Base-by-base conservation (phyloP, 2,113 vertebrate species). In the Cisticola juncidis region DNA sequence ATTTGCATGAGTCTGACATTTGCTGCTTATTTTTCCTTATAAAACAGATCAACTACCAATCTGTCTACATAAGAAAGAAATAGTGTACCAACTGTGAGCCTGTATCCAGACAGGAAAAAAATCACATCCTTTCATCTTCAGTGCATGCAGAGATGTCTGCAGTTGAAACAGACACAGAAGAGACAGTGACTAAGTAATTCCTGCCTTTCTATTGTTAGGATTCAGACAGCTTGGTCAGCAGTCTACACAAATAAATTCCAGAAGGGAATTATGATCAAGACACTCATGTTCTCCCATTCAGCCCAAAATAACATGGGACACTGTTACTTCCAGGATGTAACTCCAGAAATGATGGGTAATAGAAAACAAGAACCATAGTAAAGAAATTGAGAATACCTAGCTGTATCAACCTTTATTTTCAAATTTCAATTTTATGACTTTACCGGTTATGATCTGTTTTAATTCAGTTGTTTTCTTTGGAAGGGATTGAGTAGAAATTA, bases 161-260 rank as follows among this genome's bases (percentile, higher is more conserved):
- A 81, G 53, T 66, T 91, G 73, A 93, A 81, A 81, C 51, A 91
- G 80, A 64, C 77, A 26, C 47, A 58, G 56, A 70, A 81, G 51
- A 92, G 78, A 62, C 50, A n/a, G 50, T 91, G 84, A 90, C 56
- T 92, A 66, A 86, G 53, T 91, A 89, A 89, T 94, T 95, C 65
- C 56, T 73, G 69, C 35, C 36, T 93, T 84, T 74, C 51, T 87
- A 48, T 78, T 94, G 88, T 70, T 87, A 70, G 42, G 60, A 91
- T 73, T 78, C 60, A 87, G 65, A 90, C 60, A 87, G 60, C 53
- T 93, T 73, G 56, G 64, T 93, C 85, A 57, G 84, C 69, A 93
- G 56, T 78, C 84, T 88, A 51, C 28, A 86, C 47, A 89, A 87
- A 91, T 83, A 83, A 72, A 61, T 78, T 84, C n/a, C 70, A 54